Evolutionary conservation across 64 coral and sea anemone genomes (phyloP).

Genomic region (Astreopora myriophthalma): DNA sequence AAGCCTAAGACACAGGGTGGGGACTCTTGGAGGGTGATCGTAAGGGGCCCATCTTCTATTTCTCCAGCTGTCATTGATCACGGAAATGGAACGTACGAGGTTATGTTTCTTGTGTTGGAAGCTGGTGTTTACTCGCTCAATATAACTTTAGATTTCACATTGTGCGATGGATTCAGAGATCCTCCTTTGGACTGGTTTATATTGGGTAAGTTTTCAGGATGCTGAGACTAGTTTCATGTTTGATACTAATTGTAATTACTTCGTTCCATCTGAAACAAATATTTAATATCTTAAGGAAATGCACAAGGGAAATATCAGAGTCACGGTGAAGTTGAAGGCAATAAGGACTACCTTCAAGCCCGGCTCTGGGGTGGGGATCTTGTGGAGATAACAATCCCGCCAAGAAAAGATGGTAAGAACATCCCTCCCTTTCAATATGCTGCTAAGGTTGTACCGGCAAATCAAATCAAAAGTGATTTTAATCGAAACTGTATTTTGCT

Average conservation of each 20-base stretch:
- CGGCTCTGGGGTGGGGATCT: slow-evolving; percentile 61
- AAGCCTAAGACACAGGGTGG: slow-evolving; percentile 25
- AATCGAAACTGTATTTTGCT: background rate
- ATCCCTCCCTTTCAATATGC: too few relatives aligned
- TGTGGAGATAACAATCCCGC: slow-evolving; percentile 58
- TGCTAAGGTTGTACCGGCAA: too few relatives aligned
- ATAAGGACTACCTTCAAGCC: slow-evolving; percentile 67
- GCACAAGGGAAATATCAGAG: slow-evolving; percentile 84
- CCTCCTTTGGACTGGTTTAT: slow-evolving; percentile 70
- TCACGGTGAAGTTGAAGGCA: slow-evolving; percentile 70
- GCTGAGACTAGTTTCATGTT: background rate
- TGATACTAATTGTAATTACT: too few relatives aligned
- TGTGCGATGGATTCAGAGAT: slow-evolving; percentile 62
- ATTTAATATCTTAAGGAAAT: slow-evolving; percentile 43
- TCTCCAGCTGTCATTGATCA: slow-evolving; percentile 63
- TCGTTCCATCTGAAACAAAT: too few relatives aligned
- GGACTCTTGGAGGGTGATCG: slow-evolving; percentile 55
- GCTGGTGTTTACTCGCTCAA: slow-evolving; percentile 19
- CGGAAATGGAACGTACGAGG: slow-evolving; percentile 63
- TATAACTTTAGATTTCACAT: slow-evolving; percentile 56
- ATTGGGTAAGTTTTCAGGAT: slow-evolving; percentile 21
- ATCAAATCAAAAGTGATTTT: background rate
- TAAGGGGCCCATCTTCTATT: slow-evolving; percentile 45
- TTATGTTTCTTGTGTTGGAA: slow-evolving; percentile 65
- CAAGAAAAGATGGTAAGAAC: slow-evolving; percentile 53